Conservation (phyloP, 2,113 vertebrate species). For the Chauna torquata region DNA sequence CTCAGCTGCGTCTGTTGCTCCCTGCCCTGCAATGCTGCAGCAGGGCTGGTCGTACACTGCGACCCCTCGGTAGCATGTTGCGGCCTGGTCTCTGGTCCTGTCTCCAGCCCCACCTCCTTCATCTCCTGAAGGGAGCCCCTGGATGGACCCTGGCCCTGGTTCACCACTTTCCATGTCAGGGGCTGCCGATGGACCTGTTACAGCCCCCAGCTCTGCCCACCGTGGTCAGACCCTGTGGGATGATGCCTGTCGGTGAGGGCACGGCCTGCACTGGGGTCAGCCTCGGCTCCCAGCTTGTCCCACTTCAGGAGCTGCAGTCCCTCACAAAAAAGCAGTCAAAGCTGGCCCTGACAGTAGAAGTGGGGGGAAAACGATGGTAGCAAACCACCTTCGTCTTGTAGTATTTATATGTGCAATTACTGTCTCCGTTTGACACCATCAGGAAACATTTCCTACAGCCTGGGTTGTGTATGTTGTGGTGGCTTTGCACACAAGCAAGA, state of each 20-base stretch:
- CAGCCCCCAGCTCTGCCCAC: background rate
- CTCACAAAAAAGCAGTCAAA: background rate
- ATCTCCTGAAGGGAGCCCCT: background rate
- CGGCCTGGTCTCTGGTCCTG: background rate
- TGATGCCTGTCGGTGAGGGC: rapidly evolving
- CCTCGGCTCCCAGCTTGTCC: background rate
- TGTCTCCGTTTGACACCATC: background rate
- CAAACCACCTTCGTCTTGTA: background rate
- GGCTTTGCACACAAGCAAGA: background rate
- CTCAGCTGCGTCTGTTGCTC: background rate
- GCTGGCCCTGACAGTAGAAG: background rate
- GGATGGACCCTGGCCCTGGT: background rate
- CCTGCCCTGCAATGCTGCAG: background rate
- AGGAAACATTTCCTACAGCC: background rate
- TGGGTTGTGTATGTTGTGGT: rapidly evolving
- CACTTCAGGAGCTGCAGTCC: background rate
- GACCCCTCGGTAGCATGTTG: rapidly evolving
- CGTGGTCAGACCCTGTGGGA: background rate
- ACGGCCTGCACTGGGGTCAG: background rate
- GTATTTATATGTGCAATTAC: background rate
- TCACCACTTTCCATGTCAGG: background rate
- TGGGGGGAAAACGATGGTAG: background rate
- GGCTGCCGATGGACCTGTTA: background rate
- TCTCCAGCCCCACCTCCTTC: background rate
- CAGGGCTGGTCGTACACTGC: background rate